A percentile compares a stretch with the other conserved stretches of the same genome.
Conservation (phyloP, 2,888 invertebrate species). For the Zhuqinia jingwanae region DNA sequence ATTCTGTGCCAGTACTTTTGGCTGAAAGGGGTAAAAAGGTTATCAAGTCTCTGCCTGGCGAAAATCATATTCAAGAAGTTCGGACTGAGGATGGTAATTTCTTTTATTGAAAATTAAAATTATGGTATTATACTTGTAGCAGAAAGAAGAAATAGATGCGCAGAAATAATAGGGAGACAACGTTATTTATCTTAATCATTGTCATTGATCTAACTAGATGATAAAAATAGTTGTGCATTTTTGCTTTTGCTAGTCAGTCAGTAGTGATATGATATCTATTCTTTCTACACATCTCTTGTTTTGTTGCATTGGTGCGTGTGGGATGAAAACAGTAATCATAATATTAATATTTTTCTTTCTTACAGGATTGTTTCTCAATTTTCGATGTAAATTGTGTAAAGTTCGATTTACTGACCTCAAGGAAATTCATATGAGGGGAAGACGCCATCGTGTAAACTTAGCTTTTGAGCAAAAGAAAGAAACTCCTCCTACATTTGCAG, state of each 20-base stretch:
- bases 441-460: conserved; percentile 14
- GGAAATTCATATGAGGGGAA: conserved; percentile 24
- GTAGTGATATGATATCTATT: no score
- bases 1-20: background rate
- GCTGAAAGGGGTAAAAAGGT: background rate
- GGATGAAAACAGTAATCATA: no score
- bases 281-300: no score
- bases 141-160: no score
- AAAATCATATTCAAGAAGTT: conserved; percentile 21
- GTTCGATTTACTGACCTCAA: conserved; percentile 26
- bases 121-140: no score
- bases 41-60: background rate
- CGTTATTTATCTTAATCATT: no score
- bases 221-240: no score
- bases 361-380: conserved; percentile 4
- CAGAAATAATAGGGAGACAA: no score
- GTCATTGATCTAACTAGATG: no score
- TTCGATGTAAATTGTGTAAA: conserved; percentile 22
- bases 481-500: no score
- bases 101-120: background rate
- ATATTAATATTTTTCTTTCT: background rate
- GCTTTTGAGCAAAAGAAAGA: background rate
- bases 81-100: conserved; percentile 10
- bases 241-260: no score
- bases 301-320: no score